A percentile compares a stretch with the other conserved stretches of the same genome.
These are phyloP conservation scores for Thunnus maccoyii DNA, from an alignment of 2,113 vertebrate genomes.

Conservation along the genomic window DNA sequence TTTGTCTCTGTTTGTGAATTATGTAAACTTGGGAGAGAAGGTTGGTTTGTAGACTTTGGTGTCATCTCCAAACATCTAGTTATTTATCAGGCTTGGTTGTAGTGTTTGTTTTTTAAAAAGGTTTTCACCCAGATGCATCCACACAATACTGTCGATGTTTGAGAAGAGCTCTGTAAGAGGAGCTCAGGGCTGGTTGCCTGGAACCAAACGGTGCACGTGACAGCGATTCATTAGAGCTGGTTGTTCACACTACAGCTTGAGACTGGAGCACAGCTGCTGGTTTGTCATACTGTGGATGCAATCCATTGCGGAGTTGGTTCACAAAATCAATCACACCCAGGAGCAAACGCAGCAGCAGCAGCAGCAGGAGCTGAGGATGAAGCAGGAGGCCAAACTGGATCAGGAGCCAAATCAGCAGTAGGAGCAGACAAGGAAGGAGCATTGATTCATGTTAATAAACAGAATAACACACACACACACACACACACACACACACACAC, in stretches of 20 bases:
- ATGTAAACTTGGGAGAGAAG: too few species aligned
- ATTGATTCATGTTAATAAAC: conserved; percentile 21
- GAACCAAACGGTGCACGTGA: conserved; percentile 47
- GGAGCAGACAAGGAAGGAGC: conserved; percentile 29
- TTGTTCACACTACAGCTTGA: conserved; percentile 67
- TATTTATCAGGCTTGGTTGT: background rate
- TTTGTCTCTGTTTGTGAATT: too few species aligned
- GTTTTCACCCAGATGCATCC: background rate
- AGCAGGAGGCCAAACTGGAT: conserved; percentile 48
- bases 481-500: conserved; percentile 1
- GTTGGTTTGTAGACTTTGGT: too few species aligned
- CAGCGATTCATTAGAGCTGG: conserved; percentile 59
- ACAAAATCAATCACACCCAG: conserved; percentile 58
- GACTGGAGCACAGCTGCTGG: conserved; percentile 57
- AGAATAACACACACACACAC: conserved; percentile 4
- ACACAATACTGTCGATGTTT: background rate
- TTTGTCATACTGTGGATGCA: conserved; percentile 45
- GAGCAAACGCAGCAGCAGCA: conserved; percentile 48
- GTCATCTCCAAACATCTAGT: too few species aligned
- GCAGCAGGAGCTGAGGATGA: conserved; percentile 48
- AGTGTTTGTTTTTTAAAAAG: background rate
- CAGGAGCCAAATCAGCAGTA: conserved; percentile 56
- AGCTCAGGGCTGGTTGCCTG: conserved; percentile 58
- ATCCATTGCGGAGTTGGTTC: conserved; percentile 39
- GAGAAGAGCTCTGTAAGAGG: conserved; percentile 30